Evolutionary conservation across 2,888 invertebrate species (phyloP).

Genomic region (Megalurothrips usitatus): DNA sequence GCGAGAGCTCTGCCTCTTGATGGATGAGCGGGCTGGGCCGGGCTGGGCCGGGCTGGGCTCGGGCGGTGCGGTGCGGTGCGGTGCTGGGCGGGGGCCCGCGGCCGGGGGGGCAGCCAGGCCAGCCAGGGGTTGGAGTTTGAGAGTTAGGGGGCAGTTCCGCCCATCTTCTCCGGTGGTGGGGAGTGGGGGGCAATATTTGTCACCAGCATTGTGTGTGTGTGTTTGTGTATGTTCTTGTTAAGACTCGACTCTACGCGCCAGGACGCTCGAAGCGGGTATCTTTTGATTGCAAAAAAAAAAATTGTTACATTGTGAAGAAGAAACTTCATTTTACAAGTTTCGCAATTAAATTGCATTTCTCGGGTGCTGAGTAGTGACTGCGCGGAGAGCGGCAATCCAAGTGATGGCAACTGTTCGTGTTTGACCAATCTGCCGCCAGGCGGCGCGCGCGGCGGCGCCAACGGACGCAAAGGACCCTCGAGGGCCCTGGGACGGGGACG

Average conservation of each 20-base stretch:
- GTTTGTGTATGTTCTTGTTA: too few species aligned
- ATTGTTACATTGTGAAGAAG: too few species aligned
- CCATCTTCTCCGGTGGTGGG: too few species aligned
- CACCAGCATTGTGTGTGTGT: neutral
- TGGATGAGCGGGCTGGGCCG: conserved; percentile 18
- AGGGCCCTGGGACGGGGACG: neutral
- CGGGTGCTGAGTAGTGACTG: too few species aligned
- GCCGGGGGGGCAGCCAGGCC: neutral
- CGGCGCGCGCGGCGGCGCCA: neutral
- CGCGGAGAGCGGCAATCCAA: too few species aligned
- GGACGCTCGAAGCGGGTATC: too few species aligned
- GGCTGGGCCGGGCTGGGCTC: neutral
- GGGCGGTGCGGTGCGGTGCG: neutral
- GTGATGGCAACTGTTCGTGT: neutral
- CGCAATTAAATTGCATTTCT: too few species aligned
- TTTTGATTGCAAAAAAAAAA: too few species aligned
- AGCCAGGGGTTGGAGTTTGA: neutral
- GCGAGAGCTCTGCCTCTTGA: conserved; percentile 8
- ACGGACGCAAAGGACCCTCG: too few species aligned
- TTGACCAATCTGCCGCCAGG: neutral
- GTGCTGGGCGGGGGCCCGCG: neutral
- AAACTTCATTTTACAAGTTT: too few species aligned
- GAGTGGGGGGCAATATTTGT: neutral
- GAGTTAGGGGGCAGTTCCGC: too few species aligned
- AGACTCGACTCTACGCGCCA: too few species aligned